Percentiles rank a stretch among this genome's conserved stretches.
Evolutionary conservation across 2,888 invertebrate species (phyloP).

Genomic region (Polia nebulosa): DNA sequence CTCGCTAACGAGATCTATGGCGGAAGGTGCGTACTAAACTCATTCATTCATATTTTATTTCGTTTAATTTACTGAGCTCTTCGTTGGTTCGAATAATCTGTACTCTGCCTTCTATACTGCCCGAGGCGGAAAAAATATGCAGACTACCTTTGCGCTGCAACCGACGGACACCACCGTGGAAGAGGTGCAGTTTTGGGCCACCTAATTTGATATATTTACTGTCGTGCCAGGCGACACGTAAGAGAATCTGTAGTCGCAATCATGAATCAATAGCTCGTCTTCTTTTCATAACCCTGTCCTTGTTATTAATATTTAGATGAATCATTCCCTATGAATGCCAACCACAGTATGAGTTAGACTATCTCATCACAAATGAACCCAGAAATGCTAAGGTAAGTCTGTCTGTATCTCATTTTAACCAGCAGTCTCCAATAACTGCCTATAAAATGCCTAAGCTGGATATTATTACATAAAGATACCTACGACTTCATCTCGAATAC

Average conservation of each 20-base stretch:
- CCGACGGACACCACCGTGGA: background rate
- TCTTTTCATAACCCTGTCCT: background rate
- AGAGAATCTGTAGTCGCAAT: background rate
- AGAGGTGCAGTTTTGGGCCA: background rate
- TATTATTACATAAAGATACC: constrained; percentile 9
- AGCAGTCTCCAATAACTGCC: background rate
- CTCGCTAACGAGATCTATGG: constrained; percentile 97
- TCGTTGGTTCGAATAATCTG: background rate
- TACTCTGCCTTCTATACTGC: background rate
- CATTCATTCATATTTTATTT: background rate
- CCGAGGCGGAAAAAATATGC: background rate
- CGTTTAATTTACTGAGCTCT: background rate
- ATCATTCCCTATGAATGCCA: constrained; percentile 12
- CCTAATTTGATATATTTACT: background rate
- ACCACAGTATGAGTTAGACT: background rate
- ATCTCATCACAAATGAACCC: no score
- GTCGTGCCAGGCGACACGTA: background rate
- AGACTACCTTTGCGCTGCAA: background rate
- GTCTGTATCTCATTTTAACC: background rate
- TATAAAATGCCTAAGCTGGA: background rate
- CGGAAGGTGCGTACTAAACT: constrained; percentile 93
- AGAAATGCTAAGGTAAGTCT: no score
- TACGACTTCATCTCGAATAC: constrained; percentile 17
- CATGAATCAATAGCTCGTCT: background rate
- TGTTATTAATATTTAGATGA: constrained; percentile 8